Evolutionary conservation across 92 coral and sea anemone species (phyloP).

Genomic region (Zoanthus sociatus): DNA sequence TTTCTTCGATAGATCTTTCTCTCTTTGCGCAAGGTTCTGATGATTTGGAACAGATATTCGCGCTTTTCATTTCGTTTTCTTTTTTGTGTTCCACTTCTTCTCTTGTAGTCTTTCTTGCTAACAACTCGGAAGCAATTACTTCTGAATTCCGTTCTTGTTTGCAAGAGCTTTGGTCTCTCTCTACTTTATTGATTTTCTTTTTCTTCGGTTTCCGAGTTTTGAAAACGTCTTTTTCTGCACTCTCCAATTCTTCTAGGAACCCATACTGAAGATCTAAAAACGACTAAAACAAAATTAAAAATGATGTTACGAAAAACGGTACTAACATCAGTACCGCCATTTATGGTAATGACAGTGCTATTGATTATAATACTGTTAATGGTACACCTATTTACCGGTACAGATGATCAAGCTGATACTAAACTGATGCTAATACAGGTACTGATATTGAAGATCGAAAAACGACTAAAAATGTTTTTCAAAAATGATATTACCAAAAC

Average conservation of each 20-base stretch:
- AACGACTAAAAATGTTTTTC: too few species aligned
- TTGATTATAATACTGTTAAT: too few species aligned
- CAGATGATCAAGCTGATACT: too few species aligned
- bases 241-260: slow-evolving; percentile 33
- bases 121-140: slow-evolving; percentile 9
- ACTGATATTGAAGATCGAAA: too few species aligned
- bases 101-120: neutral
- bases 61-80: slow-evolving; percentile 11
- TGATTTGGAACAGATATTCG: neutral
- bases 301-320: too few species aligned
- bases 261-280: slow-evolving; percentile 46
- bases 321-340: too few species aligned
- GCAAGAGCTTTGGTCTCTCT: neutral
- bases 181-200: slow-evolving; percentile 28
- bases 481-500: too few species aligned
- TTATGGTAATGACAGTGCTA: too few species aligned
- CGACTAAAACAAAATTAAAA: neutral
- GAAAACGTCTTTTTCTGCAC: slow-evolving; percentile 7
- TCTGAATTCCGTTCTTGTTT: slow-evolving; percentile 6
- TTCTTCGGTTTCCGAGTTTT: slow-evolving; percentile 33
- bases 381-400: too few species aligned
- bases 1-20: slow-evolving; percentile 49
- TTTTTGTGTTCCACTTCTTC: slow-evolving; percentile 11
- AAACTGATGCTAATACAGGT: too few species aligned
- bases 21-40: neutral